Base-by-base conservation (phyloP, 2,888 invertebrate species). In the Eristalis intricaria region DNA sequence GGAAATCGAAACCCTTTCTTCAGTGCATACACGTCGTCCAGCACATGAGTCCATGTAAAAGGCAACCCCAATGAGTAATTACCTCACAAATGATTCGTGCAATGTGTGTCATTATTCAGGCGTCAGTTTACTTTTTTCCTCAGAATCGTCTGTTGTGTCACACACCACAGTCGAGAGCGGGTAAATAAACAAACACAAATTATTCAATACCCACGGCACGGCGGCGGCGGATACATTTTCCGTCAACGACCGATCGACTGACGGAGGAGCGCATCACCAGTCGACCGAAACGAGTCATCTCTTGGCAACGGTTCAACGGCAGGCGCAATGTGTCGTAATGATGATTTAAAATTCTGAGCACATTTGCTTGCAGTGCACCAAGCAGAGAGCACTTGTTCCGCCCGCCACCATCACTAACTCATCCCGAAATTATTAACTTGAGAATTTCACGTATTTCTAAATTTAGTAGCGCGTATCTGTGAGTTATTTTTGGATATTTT, bases 131-230 rank as follows among this genome's bases (percentile, higher is more conserved):
- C 74, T 60, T 84, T 71, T n/a, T 77, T 77, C 38, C 22, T 19
- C 64, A 77, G 38, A 81, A 76, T 26, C 19, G 10, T 40, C 38
- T 68, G 63, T 69, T 77, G 73, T 74, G 71, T 65, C 65, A 74
- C 74, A 61, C 13, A 38, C 13, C 8, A 56, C 29, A 65, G 61
- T 50, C 13, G 23, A 23, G 70, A 83, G 61, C 26, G 73, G 69
- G 65, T 60, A 69, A 84, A 84, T 26, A 80, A 43, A 71, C 61
- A 71, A 58, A 76, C 66, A 80, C 84, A 50, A 85, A 85, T 85
- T 77, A 85, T 81, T 85, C 81, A 85, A 77, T 85, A 85, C 81
- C 73, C 64, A 19, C 50, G 50, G n/a, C n/a, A n/a, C n/a, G n/a
- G n/a, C n/a, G n/a, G n/a, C n/a, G n/a, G n/a, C 10, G 50, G 50